Base-by-base conservation (phyloP, 2,888 invertebrate genomes). In the Eubasilissa splendida region DNA sequence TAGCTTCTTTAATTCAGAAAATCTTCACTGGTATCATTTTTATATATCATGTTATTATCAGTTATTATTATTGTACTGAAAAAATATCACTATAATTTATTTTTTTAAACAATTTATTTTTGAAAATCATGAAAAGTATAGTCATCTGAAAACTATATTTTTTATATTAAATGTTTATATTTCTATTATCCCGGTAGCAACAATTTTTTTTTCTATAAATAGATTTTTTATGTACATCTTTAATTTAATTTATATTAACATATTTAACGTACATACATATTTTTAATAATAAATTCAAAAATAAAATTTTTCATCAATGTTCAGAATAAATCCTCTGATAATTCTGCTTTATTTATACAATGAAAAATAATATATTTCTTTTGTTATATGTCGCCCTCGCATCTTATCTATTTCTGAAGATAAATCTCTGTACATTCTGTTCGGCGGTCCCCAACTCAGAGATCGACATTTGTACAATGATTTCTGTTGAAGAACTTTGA, bases 401-500 rank as follows among this genome's bases (percentile, higher is more conserved):
- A 70, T 70, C 70, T 14, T n/a, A 11, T 70, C 33, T 42, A 42
- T 73, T 33, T 31, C 56, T 73, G 54, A 56, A 56, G 71, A 73
- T 56, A 73, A 73, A 73, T 73, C 71, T 58, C 33, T 73, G 33
- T 73, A 70, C 53, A 73, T 73, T 33, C 33, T 73, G 42, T 68
- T 50, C n/a, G n/a, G n/a, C 10, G 14, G 14, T 33, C 58, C 71
- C 71, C 71, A 54, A 22, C 74, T 33, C 58, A 58, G n/a, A 63
- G 60, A 73, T 56, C 71, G 58, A 73, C 58, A 58, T 60, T 52
- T 11, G 63, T 65, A 75, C 73, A 78, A 81, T 78, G 81, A 81
- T 79, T 81, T 78, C 84, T 78, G 77, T 88, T 88, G 88, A 88
- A 88, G 88, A 89, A 88, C 88, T 86, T 88, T 85, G 87, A 87